phyloP scores from a whole-genome alignment of 2,888 invertebrate species.

The Coecobrya sp. region DNA sequence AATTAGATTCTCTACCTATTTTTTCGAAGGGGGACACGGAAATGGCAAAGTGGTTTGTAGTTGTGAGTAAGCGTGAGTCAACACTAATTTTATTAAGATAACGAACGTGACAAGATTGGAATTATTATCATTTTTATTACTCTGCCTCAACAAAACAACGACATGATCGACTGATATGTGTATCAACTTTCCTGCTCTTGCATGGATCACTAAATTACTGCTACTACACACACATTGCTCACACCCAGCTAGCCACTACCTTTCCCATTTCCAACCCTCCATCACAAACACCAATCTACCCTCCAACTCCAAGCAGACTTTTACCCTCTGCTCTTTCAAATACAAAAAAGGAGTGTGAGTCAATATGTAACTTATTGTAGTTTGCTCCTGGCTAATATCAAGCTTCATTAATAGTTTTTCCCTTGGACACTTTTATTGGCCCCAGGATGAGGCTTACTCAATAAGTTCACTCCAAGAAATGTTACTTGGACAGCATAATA shows the following conservation, averaged over 20 bases:
- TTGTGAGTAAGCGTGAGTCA: conserved; percentile 61
- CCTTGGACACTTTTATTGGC: conserved; percentile 78
- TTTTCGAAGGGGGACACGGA: background rate
- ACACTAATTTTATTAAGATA: conserved; percentile 71
- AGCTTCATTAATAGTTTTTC: conserved; percentile 67
- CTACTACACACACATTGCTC: background rate
- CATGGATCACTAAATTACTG: background rate
- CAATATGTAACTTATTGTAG: conserved; percentile 44
- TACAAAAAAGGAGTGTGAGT: conserved; percentile 1
- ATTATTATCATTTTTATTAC: conserved; percentile 61
- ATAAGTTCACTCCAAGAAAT: conserved; percentile 70
- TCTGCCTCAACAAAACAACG: conserved; percentile 33
- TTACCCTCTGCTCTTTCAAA: conserved; percentile 6
- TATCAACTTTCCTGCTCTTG: background rate
- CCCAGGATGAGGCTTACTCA: conserved; percentile 71
- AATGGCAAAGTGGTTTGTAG: conserved; percentile 3
- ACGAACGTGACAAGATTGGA: conserved; percentile 74
- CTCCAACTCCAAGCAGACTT: background rate
- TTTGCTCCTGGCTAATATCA: conserved; percentile 70
- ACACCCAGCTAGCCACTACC: conserved; percentile 55
- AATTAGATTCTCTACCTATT: conserved; percentile 2
- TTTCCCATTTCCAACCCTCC: conserved; percentile 35
- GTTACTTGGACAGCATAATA: conserved; percentile 58
- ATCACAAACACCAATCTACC: background rate
- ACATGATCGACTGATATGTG: background rate